Conservation (phyloP, 2,797 vertebrate species). For the Somateria mollissima region DNA sequence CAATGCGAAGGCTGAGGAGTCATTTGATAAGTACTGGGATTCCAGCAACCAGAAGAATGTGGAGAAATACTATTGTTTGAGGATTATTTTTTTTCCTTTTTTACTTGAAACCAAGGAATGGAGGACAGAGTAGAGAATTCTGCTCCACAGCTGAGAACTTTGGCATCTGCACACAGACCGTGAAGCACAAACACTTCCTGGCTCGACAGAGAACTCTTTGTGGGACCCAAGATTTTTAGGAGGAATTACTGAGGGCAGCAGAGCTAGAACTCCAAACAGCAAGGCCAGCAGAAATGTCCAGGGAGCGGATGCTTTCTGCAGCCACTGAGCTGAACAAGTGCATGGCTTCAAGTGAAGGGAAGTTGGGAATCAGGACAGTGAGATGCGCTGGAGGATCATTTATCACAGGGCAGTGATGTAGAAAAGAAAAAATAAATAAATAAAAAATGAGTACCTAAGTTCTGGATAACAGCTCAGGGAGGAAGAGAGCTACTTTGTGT, state of each 20-base stretch:
- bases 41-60: background rate
- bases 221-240: background rate
- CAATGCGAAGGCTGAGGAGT: background rate
- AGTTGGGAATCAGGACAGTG: background rate
- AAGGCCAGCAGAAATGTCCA: background rate
- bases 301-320: background rate
- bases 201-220: fast-evolving
- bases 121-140: background rate
- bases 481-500: background rate
- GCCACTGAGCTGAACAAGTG: background rate
- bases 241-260: background rate
- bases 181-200: background rate
- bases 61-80: background rate
- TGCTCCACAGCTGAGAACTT: background rate
- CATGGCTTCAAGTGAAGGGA: background rate
- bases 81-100: background rate
- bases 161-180: background rate
- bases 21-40: background rate
- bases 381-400: background rate
- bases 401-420: fast-evolving
- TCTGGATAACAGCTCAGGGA: background rate
- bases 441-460: background rate
- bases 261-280: background rate
- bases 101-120: background rate
- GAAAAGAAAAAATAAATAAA: background rate